Evolutionary conservation across 2,888 invertebrate species (phyloP), one percentile per base, ranked within the genome.

Genomic region (Drosophila nigricruria): DNA sequence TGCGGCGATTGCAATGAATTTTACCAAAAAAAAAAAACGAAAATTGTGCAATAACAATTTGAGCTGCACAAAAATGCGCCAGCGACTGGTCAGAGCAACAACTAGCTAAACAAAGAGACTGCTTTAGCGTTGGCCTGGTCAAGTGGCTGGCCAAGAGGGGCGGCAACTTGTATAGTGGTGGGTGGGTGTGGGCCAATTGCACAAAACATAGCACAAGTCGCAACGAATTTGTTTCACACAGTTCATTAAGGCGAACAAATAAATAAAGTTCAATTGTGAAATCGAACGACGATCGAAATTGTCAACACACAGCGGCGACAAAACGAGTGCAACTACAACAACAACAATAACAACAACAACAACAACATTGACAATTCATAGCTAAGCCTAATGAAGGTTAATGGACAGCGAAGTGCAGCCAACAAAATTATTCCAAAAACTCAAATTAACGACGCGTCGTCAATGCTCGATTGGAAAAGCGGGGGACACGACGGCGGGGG

Each of bases 1-100:
- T 72, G 69, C 63, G 79, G 79, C 70, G 50, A 72, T 74, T 88
- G 82, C 88, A 79, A 81, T 77, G 73, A 77, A 87, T 79, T 81
- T 59, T 63, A 62, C 70, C n/a, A n/a, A n/a, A n/a, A n/a, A n/a
- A n/a, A n/a, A 76, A 61, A 73, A 67, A 54, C 62, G 53, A 70
- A 80, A 81, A 79, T 90, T 92, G 90, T 89, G 91, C 91, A 91
- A 90, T 89, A 92, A 90, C 90, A 86, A 91, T 91, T 91, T 91
- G 88, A 90, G 82, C 85, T 77, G 87, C 89, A 82, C 85, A 87
- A 73, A 91, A 90, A 89, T 91, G 89, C 85, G 79, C 81, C 74
- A 53, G 80, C 79, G 77, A 82, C 83, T 83, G 82, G 73, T 73
- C 79, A 88, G 30, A 43, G 34, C 42, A 59, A 16, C 40, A 42